Evolutionary conservation across 2,888 invertebrate genomes (phyloP), one percentile per base, ranked within the genome.

Genomic region (Abrostola triplasia): DNA sequence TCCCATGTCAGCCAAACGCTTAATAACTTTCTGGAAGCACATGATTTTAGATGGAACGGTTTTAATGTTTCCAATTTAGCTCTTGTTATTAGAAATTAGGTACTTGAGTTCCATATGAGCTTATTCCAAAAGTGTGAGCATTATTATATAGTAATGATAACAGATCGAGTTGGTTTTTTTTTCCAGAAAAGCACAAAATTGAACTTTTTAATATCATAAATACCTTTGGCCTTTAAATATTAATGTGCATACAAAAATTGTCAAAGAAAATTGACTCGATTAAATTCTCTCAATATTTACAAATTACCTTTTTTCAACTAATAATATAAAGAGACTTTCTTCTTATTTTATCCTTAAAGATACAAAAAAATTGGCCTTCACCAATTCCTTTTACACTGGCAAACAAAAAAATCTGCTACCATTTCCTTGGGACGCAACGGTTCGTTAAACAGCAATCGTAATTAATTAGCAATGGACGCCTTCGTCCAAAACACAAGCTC

Each of bases 391-490:
- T 64, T 72, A 60, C 50, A 70, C 41, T 41, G 51, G 54, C 35
- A 51, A 42, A 70, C 77, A 72, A 73, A 83, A 84, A 86, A 84
- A 81, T 71, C 76, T 77, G 69, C 73, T 65, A 36, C 60, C 61
- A 65, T 81, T 84, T 81, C 75, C 79, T 77, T 67, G 65, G 77
- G 81, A 73, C 76, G 67, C 65, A 66, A 81, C 79, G 88, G 82
- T 85, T 86, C 84, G 86, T 87, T 87, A 79, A 84, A 70, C 84
- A 79, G 77, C 82, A 81, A 86, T 88, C 84, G 85, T 84, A 85
- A 88, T 88, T 88, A 89, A 89, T 88, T 88, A 87, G 80, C 79
- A 68, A 56, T 57, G 72, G 69, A 73, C 64, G 72, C 66, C 41
- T 66, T 65, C 70, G 62, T 65, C 64, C 49, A 58, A 55, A 76